These are phyloP conservation scores for Eulimnadia texana DNA, from an alignment of 1,140 invertebrate species.

Conservation along the genomic window DNA sequence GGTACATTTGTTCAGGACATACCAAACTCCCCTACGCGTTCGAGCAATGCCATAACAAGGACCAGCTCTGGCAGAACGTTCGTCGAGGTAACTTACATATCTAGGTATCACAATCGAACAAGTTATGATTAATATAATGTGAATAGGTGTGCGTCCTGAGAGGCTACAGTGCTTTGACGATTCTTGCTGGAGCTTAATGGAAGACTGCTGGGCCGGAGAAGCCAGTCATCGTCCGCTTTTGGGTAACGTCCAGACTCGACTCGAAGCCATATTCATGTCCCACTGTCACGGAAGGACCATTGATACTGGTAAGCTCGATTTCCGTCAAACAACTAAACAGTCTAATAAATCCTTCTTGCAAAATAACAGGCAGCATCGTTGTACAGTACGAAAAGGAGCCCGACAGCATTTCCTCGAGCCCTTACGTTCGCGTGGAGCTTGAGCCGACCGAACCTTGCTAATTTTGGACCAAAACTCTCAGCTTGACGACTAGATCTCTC, in stretches of 20 bases:
- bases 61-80: constrained; percentile 72
- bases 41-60: constrained; percentile 74
- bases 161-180: constrained; percentile 54
- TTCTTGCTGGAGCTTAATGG: constrained; percentile 72
- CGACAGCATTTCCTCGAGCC: constrained; percentile 17
- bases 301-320: constrained; percentile 3
- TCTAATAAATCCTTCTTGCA: not conserved
- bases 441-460: constrained; percentile 2
- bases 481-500: not conserved
- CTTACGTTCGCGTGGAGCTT: constrained; percentile 16
- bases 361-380: constrained; percentile 7
- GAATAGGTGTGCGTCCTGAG: constrained; percentile 51
- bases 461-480: not conserved
- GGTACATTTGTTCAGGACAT: constrained; percentile 67
- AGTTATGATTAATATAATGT: constrained; percentile 11
- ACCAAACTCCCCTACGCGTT: constrained; percentile 63
- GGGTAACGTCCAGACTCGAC: constrained; percentile 53
- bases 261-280: constrained; percentile 35
- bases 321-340: too few relatives aligned
- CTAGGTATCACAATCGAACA: not conserved
- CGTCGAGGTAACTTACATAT: constrained; percentile 46
- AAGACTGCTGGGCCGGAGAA: constrained; percentile 68
- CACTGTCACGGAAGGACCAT: constrained; percentile 3
- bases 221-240: constrained; percentile 55
- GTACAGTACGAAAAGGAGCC: constrained; percentile 14